Evolutionary conservation across 2,888 invertebrate species (phyloP), one percentile per base, ranked within the genome.

Genomic region (Petrophora chlorosata): DNA sequence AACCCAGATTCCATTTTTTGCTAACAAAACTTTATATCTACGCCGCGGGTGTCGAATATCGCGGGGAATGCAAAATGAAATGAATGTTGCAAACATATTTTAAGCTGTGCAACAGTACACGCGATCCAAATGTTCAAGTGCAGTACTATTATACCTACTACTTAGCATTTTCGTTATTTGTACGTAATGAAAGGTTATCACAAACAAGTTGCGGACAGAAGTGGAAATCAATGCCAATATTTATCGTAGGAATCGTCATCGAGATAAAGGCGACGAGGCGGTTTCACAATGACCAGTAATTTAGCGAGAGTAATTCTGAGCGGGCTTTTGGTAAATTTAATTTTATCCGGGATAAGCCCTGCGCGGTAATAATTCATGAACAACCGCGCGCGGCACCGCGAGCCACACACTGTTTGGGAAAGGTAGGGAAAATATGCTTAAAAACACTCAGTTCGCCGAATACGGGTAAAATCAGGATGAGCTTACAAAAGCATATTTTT

Each of bases 261-360:
- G 70, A 63, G 72, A 72, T 71, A 73, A 70, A 72, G 76, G 72
- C 75, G 65, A 66, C 66, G 63, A 63, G 51, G 57, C 60, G 65
- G 68, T 65, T 66, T 60, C 73, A 75, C 80, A 81, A 83, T 79
- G 76, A 74, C 75, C 76, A 73, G 79, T 82, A 79, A 85, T 84
- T 82, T 79, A 77, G 77, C 79, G 76, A 63, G 69, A 67, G 73
- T 79, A 79, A 82, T 79, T 73, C 72, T 59, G 67, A 69, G 61
- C 68, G 66, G 63, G 67, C 70, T 70, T 71, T 76, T 73, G 74
- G 67, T 67, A 67, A 81, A 80, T 83, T 83, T 76, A 80, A 85
- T 84, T 83, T 82, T 79, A 83, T 79, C 75, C 67, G 63, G 75
- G 69, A 70, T 75, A 76, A 79, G 70, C 76, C 73, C 61, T 65